A percentile compares a stretch with the other conserved stretches of the same genome.
Evolutionary conservation across 2,888 invertebrate genomes (phyloP).

Genomic region (Napeogenes inachia): DNA sequence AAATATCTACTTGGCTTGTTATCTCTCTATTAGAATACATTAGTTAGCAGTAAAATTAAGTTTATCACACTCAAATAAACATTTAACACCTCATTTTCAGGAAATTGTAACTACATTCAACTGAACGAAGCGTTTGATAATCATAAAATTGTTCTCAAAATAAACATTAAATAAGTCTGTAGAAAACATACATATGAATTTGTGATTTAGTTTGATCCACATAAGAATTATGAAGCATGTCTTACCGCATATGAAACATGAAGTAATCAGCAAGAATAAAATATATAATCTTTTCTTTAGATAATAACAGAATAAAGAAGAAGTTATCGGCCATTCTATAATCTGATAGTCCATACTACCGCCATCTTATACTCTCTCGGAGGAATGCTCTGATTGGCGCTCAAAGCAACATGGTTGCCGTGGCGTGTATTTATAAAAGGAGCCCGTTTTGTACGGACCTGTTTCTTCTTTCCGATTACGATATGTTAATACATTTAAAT

Average conservation of each 20-base stretch:
- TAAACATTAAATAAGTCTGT: too few species aligned
- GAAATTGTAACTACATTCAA: background rate
- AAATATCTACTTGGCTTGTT: conserved; percentile 38
- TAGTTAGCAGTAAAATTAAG: conserved; percentile 25
- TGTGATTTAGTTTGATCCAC: too few species aligned
- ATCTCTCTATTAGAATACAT: conserved; percentile 42
- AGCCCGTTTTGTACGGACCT: conserved; percentile 34
- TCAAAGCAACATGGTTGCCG: conserved; percentile 63
- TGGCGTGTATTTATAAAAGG: conserved; percentile 40
- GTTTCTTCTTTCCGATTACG: conserved; percentile 35
- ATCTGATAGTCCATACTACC: conserved; percentile 45
- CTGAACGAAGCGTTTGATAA: too few species aligned
- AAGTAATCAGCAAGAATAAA: background rate
- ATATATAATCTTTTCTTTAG: background rate
- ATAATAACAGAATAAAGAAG: background rate
- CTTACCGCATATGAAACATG: background rate
- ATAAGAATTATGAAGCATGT: too few species aligned
- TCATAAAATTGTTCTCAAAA: too few species aligned
- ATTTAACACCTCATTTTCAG: conserved; percentile 20
- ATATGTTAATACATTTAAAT: conserved; percentile 16
- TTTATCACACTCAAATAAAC: conserved; percentile 18
- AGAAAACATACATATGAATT: too few species aligned
- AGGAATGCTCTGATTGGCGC: conserved; percentile 59
- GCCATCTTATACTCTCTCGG: conserved; percentile 54
- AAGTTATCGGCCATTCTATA: conserved; percentile 41